Conservation (phyloP, 2,113 vertebrate species). For the Vulpes vulpes region DNA sequence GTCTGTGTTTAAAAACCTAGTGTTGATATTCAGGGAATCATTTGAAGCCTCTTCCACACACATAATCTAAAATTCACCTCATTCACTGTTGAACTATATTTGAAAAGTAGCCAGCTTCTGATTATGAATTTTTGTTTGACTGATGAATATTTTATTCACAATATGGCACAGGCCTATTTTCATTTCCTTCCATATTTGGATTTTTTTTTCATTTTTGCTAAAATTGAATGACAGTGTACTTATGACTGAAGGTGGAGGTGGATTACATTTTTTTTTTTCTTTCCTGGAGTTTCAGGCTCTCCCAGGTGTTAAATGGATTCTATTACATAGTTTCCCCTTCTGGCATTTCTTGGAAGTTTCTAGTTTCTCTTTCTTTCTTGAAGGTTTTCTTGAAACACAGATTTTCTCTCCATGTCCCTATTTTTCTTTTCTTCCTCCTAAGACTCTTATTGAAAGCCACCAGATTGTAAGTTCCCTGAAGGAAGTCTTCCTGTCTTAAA, state of each 20-base stretch:
- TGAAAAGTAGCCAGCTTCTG: slow-evolving; percentile 31
- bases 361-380: neutral
- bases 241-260: neutral
- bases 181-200: neutral
- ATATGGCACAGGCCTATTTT: neutral
- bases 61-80: neutral
- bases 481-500: neutral
- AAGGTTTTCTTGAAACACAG: slow-evolving; percentile 12
- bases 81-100: neutral
- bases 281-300: neutral
- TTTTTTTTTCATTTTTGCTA: neutral
- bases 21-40: neutral
- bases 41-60: neutral
- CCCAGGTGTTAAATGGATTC: neutral
- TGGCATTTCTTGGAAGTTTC: neutral
- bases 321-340: neutral
- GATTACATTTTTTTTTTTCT: neutral
- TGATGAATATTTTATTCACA: slow-evolving; percentile 53
- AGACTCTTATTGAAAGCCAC: neutral
- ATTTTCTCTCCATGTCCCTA: neutral
- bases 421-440: neutral
- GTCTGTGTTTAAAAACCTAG: neutral
- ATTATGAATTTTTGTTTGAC: slow-evolving; percentile 30
- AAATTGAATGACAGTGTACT: neutral
- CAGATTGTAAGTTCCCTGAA: neutral